Base-by-base conservation (phyloP, 1,140 invertebrate genomes). In the Chrysomallon squamiferum region DNA sequence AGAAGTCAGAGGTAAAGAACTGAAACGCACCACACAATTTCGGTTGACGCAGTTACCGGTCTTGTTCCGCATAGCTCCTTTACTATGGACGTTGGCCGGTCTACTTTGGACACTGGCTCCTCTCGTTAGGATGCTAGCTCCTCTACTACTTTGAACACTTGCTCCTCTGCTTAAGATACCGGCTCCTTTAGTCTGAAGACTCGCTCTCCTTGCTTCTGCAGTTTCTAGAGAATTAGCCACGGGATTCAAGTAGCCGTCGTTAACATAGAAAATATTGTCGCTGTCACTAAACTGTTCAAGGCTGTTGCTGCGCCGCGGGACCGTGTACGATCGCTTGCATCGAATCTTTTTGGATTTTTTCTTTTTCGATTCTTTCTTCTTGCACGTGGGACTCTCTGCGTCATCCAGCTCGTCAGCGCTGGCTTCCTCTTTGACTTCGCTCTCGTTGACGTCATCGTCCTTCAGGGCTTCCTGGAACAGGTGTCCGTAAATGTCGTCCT, bases 401-500 rank as follows among this genome's bases (percentile, higher is more conserved):
- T 43, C 67, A 54, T 5, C 63, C 62, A 1, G 65, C 57, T n/a
- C 67, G 62, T 60, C 68, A 63, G 50, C 61, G 66, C 11, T 63
- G 50, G 27, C 62, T 61, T 25, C 65, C 71, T 54, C 60, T 50
- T 3, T 43, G 41, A 25, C 66, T 52, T 50, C 43, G 22, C n/a
- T 35, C 45, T 45, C 50, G 52, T 32, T 49, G 56, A 49, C 58
- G 25, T 64, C 64, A 27, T 65, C 65, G 33, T 64, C 65, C 33
- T 59, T 65, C 11, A 65, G 49, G 5, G 64, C 60, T 20, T 72
- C 62, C 49, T 60, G 57, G 20, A 69, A 69, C 25, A 68, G 56
- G 38, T 64, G 64, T 30, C 69, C 68, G 54, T 76, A 76, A 49
- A 76, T 74, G 25, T 75, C 72, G 38, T 75, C 71, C 38, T 72